phyloP scores from a whole-genome alignment of 1,140 invertebrate genomes.

The Drosophila oshimai region DNA sequence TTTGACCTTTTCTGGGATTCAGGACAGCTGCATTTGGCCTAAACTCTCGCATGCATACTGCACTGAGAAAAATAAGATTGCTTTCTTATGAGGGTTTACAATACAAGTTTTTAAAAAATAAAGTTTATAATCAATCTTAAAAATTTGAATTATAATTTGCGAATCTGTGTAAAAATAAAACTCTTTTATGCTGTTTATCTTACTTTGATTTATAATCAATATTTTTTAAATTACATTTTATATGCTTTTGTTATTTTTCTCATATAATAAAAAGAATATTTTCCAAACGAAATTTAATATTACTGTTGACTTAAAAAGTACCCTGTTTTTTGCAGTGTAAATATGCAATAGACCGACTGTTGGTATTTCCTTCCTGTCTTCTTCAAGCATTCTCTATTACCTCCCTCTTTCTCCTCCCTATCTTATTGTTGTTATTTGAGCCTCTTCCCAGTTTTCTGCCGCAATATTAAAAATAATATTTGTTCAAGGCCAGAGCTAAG shows the following conservation, averaged over 20 bases:
- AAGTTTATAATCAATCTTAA: too few relatives aligned
- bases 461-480: slow-evolving; percentile 69
- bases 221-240: too few relatives aligned
- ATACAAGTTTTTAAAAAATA: too few relatives aligned
- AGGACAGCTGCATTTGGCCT: slow-evolving; percentile 19
- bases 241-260: too few relatives aligned
- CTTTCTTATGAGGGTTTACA: too few relatives aligned
- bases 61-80: not conserved
- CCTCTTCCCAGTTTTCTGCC: slow-evolving; percentile 34
- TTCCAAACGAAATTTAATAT: too few relatives aligned
- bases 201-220: too few relatives aligned
- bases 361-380: slow-evolving; percentile 4
- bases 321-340: not conserved
- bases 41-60: not conserved
- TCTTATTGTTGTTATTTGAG: slow-evolving; percentile 15
- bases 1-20: slow-evolving; percentile 19
- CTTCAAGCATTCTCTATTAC: slow-evolving; percentile 3
- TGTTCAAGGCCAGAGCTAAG: slow-evolving; percentile 67
- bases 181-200: too few relatives aligned
- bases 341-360: not conserved
- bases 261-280: too few relatives aligned
- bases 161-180: too few relatives aligned
- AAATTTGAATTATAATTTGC: too few relatives aligned
- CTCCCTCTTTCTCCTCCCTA: not conserved
- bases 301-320: too few relatives aligned